Evolutionary conservation across 2,113 vertebrate species (phyloP), one percentile per base, ranked within the genome.

Genomic region (Perca schrenkii): DNA sequence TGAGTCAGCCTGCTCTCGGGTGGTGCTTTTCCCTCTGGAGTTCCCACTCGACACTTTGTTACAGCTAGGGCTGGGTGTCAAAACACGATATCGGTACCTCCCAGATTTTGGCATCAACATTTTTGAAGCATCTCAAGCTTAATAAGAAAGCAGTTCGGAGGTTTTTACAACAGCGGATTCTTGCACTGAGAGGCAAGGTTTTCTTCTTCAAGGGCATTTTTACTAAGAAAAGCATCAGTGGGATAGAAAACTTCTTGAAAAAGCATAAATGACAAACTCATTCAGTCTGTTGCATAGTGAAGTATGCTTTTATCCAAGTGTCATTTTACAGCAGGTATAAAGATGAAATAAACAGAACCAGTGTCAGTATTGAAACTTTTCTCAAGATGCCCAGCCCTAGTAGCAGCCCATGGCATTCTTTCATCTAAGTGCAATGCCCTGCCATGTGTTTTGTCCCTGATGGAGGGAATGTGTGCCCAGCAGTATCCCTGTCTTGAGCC

Each of bases 371-470:
- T 89, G 66, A 85, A 82, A 11, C 31, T 57, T 71, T 34, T 43
- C 28, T 54, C 34, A 36, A 5, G 78, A 88, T 43, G 75, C 82
- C 87, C 89, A 81, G 89, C 85, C 87, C 80, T 86, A 66, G 86
- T 78, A 40, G 77, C 79, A 79, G 88, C 85, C 80, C 63, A 21
- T 47, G 81, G 83, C 79, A 40, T 75, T 81, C 56, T 71, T 62
- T 80, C 83, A 84, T 87, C 75, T 19, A 70, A 46, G 90, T 91
- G 82, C 89, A 86, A 84, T 83, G 82, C 88, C 91, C 88, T 79
- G 78, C 79, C 87, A 78, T 82, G 84, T 62, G 71, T 91, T 74
- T 52, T 50, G 82, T 82, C 87, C 79, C 84, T 40, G 56, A 77
- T 19, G 75, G 84, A 82, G 80, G 77, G 73, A 72, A 67, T 6